phyloP scores from a whole-genome alignment of 1,140 invertebrate genomes.

The Hyles vespertilio region DNA sequence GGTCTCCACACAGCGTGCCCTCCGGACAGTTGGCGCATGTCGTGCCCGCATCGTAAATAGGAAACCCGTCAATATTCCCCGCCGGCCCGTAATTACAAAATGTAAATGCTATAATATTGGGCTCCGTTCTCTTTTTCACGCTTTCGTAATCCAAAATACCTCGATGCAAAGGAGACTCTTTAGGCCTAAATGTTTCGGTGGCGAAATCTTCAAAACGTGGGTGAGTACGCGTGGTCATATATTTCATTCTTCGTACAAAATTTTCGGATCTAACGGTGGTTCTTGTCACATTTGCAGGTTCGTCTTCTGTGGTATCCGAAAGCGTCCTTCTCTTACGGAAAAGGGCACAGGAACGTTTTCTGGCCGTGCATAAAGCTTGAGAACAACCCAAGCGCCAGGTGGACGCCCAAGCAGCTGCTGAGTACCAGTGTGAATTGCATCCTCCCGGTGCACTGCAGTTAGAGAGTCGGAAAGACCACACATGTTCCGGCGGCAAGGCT shows the following conservation, averaged over 20 bases:
- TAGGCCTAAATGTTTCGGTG: slow-evolving; percentile 14
- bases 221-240: slow-evolving; percentile 27
- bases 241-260: slow-evolving; percentile 48
- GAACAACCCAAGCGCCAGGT: slow-evolving; percentile 65
- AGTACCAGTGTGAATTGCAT: slow-evolving; percentile 62
- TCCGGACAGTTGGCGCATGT: slow-evolving; percentile 58
- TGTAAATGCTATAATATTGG: slow-evolving; percentile 54
- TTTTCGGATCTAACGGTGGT: slow-evolving; percentile 31
- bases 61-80: slow-evolving; percentile 63
- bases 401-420: slow-evolving; percentile 58
- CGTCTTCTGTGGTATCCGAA: neutral
- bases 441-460: slow-evolving; percentile 58
- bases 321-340: slow-evolving; percentile 39
- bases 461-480: slow-evolving; percentile 50
- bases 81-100: slow-evolving; percentile 68
- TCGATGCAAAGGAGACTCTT: slow-evolving; percentile 47
- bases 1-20: slow-evolving; percentile 51
- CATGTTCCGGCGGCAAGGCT: slow-evolving; percentile 44
- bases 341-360: slow-evolving; percentile 41
- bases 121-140: slow-evolving; percentile 31
- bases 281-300: slow-evolving; percentile 23
- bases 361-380: slow-evolving; percentile 54
- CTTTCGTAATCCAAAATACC: slow-evolving; percentile 28
- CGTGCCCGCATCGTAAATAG: slow-evolving; percentile 55
- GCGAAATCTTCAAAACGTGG: slow-evolving; percentile 37